Evolutionary conservation across 2,888 invertebrate species (phyloP).

Genomic region (Seira ritae): DNA sequence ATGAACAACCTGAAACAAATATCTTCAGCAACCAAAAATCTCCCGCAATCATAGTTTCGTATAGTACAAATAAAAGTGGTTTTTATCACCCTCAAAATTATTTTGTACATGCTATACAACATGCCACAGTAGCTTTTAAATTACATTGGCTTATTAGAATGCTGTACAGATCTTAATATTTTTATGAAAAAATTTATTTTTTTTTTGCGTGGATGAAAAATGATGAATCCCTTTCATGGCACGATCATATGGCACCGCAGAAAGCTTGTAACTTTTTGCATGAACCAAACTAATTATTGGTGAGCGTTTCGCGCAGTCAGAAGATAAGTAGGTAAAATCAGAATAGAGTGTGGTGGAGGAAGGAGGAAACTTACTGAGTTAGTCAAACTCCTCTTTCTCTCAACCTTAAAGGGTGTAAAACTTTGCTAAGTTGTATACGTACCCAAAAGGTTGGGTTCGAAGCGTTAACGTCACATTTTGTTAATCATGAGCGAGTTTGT

Average conservation of each 20-base stretch:
- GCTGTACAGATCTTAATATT: too few species aligned
- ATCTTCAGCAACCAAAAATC: too few species aligned
- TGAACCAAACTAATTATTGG: background rate
- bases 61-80: too few species aligned
- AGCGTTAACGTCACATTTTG: background rate
- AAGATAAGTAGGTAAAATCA: background rate
- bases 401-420: too few species aligned
- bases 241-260: background rate
- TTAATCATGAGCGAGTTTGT: background rate
- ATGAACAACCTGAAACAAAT: too few species aligned
- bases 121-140: background rate
- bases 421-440: too few species aligned
- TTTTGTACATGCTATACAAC: background rate
- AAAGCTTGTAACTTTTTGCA: background rate
- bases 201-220: background rate
- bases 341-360: too few species aligned
- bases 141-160: background rate
- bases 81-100: background rate
- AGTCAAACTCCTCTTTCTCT: too few species aligned
- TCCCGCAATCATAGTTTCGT: too few species aligned
- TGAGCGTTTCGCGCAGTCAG: background rate
- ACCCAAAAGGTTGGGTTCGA: too few species aligned
- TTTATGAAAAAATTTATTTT: background rate
- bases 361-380: too few species aligned
- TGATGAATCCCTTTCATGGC: too few species aligned